Base-by-base conservation (phyloP, 2,113 vertebrate genomes). In the Tricholaema leucomelas region DNA sequence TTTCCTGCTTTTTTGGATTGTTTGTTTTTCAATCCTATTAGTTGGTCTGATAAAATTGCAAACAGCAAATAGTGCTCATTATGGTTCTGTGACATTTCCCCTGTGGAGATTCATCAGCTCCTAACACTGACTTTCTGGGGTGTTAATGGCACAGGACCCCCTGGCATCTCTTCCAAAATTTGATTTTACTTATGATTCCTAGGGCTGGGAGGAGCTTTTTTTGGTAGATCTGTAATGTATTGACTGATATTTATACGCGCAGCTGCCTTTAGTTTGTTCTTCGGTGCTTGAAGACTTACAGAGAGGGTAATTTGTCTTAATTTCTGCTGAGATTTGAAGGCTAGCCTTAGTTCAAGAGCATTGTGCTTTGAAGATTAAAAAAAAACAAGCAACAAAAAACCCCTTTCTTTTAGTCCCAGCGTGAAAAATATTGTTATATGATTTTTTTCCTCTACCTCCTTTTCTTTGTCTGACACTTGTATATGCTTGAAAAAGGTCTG, bases 281-380 rank as follows among this genome's bases (percentile, higher is more conserved):
- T 54, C 69, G 46, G 17, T 76, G 30, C 44, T 55, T 80, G 40
- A 65, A 81, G 7, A 59, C 16, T 67, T 87, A 7, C 6, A 27
- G 11, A 36, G 56, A 42, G 31, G 8, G 20, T 70, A 60, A 42
- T 83, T 89, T 74, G 50, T 87, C 55, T 85, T 82, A 85, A 77
- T 74, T 87, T 25, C 40, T 74, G 87, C 33, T 82, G 64, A 67
- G 72, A 63, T 58, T n/a, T 77, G 72, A 80, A 69, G 33, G 27
- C 12, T 54, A 50, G 9, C 72, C 44, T 65, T 46, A 33, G 18
- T 74, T 88, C 17, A 86, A 46, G 40, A 50, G 8, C 15, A 24
- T 0, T 1, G 18, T 69, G 17, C 40, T 91, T 90, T 71, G 56
- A 88, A 84, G 58, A 60, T 8, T 59, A 23, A 61, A 91, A 60